Percentiles rank a stretch among this genome's conserved stretches.
These are phyloP conservation scores for Takifugu ocellatus DNA, from an alignment of 2,797 vertebrate genomes.

Conservation along the genomic window DNA sequence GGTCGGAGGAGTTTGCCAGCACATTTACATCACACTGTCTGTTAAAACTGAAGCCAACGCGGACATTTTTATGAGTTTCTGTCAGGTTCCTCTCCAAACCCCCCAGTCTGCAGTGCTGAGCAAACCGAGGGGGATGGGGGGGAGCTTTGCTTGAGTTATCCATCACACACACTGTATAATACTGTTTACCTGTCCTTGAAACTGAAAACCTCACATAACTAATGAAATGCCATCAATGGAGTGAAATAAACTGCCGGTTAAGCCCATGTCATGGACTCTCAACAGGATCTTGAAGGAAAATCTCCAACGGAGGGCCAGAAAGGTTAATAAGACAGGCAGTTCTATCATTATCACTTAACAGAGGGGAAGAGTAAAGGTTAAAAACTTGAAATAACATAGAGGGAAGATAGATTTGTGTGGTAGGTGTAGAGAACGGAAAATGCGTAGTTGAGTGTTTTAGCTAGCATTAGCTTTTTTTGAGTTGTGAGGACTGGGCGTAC, in stretches of 20 bases:
- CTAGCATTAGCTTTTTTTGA: too few species aligned
- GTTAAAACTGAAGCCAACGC: constrained; percentile 6
- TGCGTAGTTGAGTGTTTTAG: too few species aligned
- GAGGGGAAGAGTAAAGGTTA: constrained; percentile 6
- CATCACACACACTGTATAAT: constrained; percentile 21
- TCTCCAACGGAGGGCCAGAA: constrained; percentile 25
- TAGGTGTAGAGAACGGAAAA: too few species aligned
- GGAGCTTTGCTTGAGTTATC: constrained; percentile 24
- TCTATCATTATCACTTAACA: constrained; percentile 25
- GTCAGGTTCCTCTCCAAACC: constrained; percentile 15
- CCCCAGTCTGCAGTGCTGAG: constrained; percentile 3
- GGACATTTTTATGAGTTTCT: constrained; percentile 6
- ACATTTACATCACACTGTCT: constrained; percentile 4
- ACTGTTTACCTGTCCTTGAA: constrained; percentile 39
- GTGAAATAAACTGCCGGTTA: constrained; percentile 38
- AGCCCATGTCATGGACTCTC: constrained; percentile 37
- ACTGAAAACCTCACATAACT: constrained; percentile 33
- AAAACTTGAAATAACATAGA: too few species aligned
- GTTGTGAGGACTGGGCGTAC: too few species aligned
- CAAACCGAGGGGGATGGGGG: constrained; percentile 1
- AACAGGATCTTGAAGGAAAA: constrained; percentile 42
- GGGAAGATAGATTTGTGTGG: too few species aligned
- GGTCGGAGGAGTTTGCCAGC: not conserved
- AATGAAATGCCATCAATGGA: constrained; percentile 49
- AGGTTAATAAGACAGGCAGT: constrained; percentile 32